Evolutionary conservation across 2,888 invertebrate genomes (phyloP).

Genomic region (Epistrophella euchroma): DNA sequence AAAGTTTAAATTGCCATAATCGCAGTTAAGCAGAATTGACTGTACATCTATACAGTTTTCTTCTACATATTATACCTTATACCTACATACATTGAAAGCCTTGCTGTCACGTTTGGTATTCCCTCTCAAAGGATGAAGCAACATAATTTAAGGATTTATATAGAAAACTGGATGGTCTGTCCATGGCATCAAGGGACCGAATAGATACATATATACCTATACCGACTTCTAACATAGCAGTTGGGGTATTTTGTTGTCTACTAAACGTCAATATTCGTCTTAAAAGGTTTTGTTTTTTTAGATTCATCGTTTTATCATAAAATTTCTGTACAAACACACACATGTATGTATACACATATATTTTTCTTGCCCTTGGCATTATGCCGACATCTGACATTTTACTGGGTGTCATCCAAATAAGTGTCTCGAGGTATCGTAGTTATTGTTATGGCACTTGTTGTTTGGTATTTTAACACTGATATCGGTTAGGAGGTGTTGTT

Average conservation of each 20-base stretch:
- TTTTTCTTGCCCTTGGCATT: conserved; percentile 33
- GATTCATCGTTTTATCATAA: conserved; percentile 19
- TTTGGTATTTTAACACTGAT: conserved; percentile 28
- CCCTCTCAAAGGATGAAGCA: neutral
- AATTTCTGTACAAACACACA: neutral
- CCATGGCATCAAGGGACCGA: neutral
- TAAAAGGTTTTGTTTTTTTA: neutral
- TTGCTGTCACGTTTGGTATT: conserved; percentile 27
- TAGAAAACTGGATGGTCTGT: neutral
- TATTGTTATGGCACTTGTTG: conserved; percentile 39
- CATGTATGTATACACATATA: neutral
- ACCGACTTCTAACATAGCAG: neutral
- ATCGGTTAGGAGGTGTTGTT: conserved; percentile 12
- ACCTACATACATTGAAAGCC: neutral
- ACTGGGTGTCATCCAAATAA: conserved; percentile 26
- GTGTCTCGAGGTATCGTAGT: conserved; percentile 22
- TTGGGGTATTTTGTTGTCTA: conserved; percentile 22
- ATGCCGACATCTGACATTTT: conserved; percentile 48
- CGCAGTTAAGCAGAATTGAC: neutral
- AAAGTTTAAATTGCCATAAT: too few relatives aligned
- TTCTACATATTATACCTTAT: too few relatives aligned
- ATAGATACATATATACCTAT: neutral
- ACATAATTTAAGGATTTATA: conserved; percentile 22
- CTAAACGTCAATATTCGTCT: conserved; percentile 33
- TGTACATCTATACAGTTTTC: neutral